phyloP scores from a whole-genome alignment of 2,888 invertebrate species.

The Gymnocheta viridis region DNA sequence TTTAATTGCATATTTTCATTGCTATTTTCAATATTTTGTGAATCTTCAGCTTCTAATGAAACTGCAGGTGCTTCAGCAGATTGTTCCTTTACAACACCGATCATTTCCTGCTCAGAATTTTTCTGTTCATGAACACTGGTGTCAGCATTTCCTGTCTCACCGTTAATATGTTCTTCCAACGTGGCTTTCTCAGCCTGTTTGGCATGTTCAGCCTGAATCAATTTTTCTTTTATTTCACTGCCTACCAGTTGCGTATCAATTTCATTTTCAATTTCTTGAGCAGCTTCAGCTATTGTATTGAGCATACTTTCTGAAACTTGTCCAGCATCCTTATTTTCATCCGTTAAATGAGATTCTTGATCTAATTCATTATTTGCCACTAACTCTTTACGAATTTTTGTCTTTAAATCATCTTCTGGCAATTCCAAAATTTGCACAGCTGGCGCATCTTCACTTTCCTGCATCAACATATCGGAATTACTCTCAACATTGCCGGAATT shows the following conservation, averaged over 20 bases:
- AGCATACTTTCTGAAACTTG: conserved; percentile 33
- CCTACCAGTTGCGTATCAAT: conserved; percentile 31
- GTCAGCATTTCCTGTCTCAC: conserved; percentile 1
- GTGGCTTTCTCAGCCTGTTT: conserved; percentile 9
- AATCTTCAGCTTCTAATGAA: conserved; percentile 17
- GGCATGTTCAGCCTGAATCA: background rate
- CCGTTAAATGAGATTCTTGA: conserved; percentile 12
- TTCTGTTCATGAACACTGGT: background rate
- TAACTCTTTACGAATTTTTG: background rate
- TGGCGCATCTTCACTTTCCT: conserved; percentile 76
- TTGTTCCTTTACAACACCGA: conserved; percentile 55
- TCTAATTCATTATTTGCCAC: conserved; percentile 17
- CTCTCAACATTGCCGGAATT: conserved; percentile 55
- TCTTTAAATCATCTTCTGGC: conserved; percentile 42
- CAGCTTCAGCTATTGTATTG: conserved; percentile 59
- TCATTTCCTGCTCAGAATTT: conserved; percentile 55
- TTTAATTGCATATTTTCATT: conserved; percentile 4
- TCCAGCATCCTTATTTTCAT: background rate
- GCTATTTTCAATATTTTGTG: background rate
- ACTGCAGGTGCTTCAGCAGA: background rate
- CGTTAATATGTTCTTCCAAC: conserved; percentile 16
- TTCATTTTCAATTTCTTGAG: conserved; percentile 60
- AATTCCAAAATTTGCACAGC: conserved; percentile 62
- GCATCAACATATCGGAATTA: conserved; percentile 77
- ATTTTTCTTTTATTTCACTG: conserved; percentile 25